Evolutionary conservation across 1,140 invertebrate genomes (phyloP), one percentile per base, ranked within the genome.

Genomic region (Melitaea cinxia): DNA sequence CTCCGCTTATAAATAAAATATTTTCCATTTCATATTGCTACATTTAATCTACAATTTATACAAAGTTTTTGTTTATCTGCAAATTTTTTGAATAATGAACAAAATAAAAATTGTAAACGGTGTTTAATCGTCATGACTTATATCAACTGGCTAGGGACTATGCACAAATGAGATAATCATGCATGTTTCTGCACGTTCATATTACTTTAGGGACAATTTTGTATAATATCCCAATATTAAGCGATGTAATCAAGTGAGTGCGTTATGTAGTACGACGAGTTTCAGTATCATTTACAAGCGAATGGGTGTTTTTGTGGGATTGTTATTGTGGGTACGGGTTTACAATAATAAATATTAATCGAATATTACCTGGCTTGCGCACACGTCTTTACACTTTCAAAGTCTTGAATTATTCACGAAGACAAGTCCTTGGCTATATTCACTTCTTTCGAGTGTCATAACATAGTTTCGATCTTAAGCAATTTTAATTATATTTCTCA

Each of bases 341-440:
- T n/a, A n/a, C n/a, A 82, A 87, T 80, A 85, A 79, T 85, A 77
- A 89, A 89, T 87, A 85, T 87, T 87, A 78, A 84, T 85, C 63
- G 80, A 77, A 85, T 85, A 86, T 80, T 77, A 83, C 65, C 30
- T 67, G 84, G 80, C 82, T 85, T 85, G 75, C 65, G 77, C 66
- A 83, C 75, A 83, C 73, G 77, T 66, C 75, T 83, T 73, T 80
- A 88, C 78, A 83, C 80, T 82, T 82, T 75, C 72, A 73, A 65
- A 65, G 52, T 77, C 58, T 59, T 89, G 83, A 87, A 89, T 87
- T 65, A 87, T 89, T 89, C 86, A 89, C 50, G 45, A 68, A 63
- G 61, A 64, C 64, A 61, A 73, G 60, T 66, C 72, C 73, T 62
- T 68, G 58, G 61, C 52, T 67, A 47, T 57, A n/a, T 54, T 50